phyloP scores from a whole-genome alignment of 2,113 vertebrate genomes.

The Heptranchias perlo region DNA sequence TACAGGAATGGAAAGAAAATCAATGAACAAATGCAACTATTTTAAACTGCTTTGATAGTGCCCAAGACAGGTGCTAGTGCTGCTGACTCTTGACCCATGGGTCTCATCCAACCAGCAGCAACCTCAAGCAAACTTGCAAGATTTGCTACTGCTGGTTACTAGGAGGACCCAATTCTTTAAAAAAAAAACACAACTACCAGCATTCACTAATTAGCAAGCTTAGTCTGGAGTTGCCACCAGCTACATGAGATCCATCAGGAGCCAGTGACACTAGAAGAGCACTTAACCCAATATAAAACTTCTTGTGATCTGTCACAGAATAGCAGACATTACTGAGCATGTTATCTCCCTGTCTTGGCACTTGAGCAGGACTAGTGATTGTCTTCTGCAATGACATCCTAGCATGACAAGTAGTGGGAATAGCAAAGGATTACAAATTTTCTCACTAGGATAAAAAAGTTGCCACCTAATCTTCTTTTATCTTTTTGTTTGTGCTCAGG shows the following conservation, averaged over 20 bases:
- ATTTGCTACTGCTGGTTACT: not conserved
- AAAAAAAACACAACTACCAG: not conserved
- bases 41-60: not conserved
- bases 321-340: not conserved
- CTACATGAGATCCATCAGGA: not conserved
- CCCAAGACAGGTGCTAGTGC: not conserved
- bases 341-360: not conserved
- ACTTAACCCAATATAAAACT: not conserved
- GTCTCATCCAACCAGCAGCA: not conserved
- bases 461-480: not conserved
- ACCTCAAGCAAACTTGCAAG: not conserved
- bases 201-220: not conserved
- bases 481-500: conserved; percentile 51
- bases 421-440: not conserved
- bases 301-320: not conserved
- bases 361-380: not conserved
- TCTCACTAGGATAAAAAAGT: not conserved
- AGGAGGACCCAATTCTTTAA: not conserved
- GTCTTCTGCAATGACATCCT: not conserved
- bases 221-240: not conserved
- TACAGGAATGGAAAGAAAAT: not conserved
- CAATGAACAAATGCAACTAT: not conserved
- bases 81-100: not conserved
- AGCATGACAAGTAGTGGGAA: not conserved
- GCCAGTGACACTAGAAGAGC: not conserved